Evolutionary conservation across 2,888 invertebrate species (phyloP).

Genomic region (Entomobrya proxima): DNA sequence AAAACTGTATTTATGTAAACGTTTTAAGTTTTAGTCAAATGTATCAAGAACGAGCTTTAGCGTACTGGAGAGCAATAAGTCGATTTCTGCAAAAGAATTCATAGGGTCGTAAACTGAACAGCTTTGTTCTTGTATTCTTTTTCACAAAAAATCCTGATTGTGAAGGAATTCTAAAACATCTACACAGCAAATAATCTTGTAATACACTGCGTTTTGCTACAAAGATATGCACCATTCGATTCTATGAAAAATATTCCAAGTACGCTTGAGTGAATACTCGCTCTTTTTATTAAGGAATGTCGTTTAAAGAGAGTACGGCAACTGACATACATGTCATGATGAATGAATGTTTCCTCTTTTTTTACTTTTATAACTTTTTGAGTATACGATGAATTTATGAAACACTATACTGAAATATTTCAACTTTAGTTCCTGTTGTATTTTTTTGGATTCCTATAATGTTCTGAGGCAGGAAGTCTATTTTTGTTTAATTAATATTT

Average conservation of each 20-base stretch:
- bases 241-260: conserved; percentile 3
- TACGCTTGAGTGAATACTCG: conserved; percentile 56
- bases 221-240: neutral
- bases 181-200: neutral
- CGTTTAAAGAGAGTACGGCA: neutral
- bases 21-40: neutral
- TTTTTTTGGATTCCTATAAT: too few relatives aligned
- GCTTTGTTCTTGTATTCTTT: neutral
- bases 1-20: neutral
- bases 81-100: conserved; percentile 9
- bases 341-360: conserved; percentile 8
- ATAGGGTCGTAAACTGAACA: neutral
- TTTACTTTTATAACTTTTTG: conserved; percentile 41
- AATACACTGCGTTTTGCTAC: neutral
- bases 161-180: neutral
- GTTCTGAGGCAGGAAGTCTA: too few relatives aligned
- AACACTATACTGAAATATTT: too few relatives aligned
- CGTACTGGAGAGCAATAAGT: conserved; percentile 62
- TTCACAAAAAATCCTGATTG: neutral
- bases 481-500: too few relatives aligned
- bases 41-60: conserved; percentile 51
- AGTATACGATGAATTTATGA: too few relatives aligned
- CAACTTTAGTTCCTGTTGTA: too few relatives aligned
- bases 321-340: neutral
- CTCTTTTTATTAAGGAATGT: conserved; percentile 1